A percentile compares a stretch with the other conserved stretches of the same genome.
Evolutionary conservation across 2,113 vertebrate genomes (phyloP).

Genomic region (Triplophysa siluroides): DNA sequence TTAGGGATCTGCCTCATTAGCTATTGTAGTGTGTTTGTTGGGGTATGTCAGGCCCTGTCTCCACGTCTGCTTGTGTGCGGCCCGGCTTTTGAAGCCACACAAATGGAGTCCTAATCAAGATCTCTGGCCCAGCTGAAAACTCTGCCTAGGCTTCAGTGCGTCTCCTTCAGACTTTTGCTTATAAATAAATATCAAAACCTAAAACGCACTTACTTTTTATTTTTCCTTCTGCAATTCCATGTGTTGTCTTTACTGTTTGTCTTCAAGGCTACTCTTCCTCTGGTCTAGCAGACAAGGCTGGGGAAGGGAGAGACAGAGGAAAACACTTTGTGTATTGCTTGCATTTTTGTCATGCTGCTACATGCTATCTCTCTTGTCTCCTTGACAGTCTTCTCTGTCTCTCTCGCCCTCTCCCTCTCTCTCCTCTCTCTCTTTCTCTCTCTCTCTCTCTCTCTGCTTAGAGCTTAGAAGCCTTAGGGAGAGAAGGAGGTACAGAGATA

Average conservation of each 20-base stretch:
- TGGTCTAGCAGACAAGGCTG: too few relatives aligned
- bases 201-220: too few relatives aligned
- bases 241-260: too few relatives aligned
- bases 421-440: too few relatives aligned
- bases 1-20: conserved; percentile 60
- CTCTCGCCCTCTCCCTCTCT: background rate
- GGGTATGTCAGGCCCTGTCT: conserved; percentile 55
- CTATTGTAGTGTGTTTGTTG: conserved; percentile 65
- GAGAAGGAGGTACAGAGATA: conserved; percentile 22
- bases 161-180: background rate
- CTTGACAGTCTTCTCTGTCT: conserved; percentile 51
- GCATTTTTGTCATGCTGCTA: conserved; percentile 79
- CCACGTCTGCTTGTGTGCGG: conserved; percentile 49
- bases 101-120: conserved; percentile 64
- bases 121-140: conserved; percentile 40
- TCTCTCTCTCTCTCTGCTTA: conserved; percentile 20
- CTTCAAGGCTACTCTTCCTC: too few relatives aligned
- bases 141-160: conserved; percentile 23
- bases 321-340: conserved; percentile 65
- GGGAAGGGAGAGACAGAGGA: conserved; percentile 36
- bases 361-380: conserved; percentile 66
- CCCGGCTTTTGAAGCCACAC: conserved; percentile 52
- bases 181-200: too few relatives aligned
- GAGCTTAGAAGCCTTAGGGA: conserved; percentile 3
- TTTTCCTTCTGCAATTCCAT: too few relatives aligned